Conservation (phyloP, 2,113 vertebrate genomes). For the Acrocephalus arundinaceus region DNA sequence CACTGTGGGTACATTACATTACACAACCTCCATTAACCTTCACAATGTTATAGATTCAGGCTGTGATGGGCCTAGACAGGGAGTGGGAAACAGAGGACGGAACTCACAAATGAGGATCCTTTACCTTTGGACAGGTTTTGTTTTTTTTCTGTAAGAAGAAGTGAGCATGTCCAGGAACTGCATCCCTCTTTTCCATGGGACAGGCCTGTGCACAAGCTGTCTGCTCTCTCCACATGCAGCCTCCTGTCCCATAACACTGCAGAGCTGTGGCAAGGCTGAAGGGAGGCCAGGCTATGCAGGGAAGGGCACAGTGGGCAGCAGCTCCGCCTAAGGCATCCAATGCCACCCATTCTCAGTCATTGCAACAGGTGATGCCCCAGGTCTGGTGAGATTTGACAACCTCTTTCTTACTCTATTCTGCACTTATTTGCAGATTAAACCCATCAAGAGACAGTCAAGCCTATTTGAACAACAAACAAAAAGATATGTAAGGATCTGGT, state of each 20-base stretch:
- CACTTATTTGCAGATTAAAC: background rate
- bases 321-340: background rate
- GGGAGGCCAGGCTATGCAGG: background rate
- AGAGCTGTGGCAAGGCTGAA: background rate
- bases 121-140: background rate
- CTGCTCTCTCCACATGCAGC: background rate
- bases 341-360: background rate
- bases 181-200: background rate
- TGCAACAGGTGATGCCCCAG: background rate
- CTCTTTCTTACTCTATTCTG: background rate
- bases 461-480: background rate
- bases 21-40: background rate
- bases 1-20: background rate
- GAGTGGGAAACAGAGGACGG: background rate
- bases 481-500: background rate
- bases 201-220: background rate
- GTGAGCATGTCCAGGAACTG: background rate
- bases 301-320: rapidly evolving
- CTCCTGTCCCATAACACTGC: background rate
- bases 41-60: background rate
- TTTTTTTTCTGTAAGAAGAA: background rate
- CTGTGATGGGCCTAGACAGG: background rate
- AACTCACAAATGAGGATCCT: background rate
- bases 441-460: background rate
- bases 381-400: background rate